These are phyloP conservation scores for Ditylenchus weischeri DNA, from an alignment of 2,888 invertebrate genomes.

Conservation along the genomic window DNA sequence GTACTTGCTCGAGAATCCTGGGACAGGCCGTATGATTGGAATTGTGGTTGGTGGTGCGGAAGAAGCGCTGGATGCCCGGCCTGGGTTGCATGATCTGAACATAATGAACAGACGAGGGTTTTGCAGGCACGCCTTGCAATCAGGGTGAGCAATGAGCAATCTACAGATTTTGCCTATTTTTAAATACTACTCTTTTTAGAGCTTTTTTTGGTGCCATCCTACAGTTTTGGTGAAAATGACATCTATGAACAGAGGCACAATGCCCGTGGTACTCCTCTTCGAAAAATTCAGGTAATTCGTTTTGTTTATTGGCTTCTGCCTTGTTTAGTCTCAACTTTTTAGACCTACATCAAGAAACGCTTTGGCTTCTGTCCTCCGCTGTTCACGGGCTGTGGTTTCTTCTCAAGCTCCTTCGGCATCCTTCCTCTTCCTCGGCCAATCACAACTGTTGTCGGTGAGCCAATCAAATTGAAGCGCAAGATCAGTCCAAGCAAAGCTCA, in stretches of 20 bases:
- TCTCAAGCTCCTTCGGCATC: constrained; percentile 83
- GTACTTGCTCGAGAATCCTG: constrained; percentile 42
- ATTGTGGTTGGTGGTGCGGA: constrained; percentile 84
- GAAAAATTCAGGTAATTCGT: constrained; percentile 36
- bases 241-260: constrained; percentile 49
- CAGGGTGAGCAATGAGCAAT: constrained; percentile 28
- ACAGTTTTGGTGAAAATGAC: constrained; percentile 62
- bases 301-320: too few relatives aligned
- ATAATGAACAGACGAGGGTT: constrained; percentile 42
- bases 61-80: constrained; percentile 75
- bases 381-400: constrained; percentile 71
- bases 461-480: constrained; percentile 74
- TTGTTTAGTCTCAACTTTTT: neutral
- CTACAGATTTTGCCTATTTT: neutral
- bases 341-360: constrained; percentile 41
- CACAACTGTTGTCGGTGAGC: constrained; percentile 71
- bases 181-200: constrained; percentile 34
- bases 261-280: constrained; percentile 40
- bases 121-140: constrained; percentile 48
- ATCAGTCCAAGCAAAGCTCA: constrained; percentile 73
- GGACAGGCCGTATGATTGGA: constrained; percentile 65
- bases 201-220: constrained; percentile 60
- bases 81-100: constrained; percentile 60
- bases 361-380: constrained; percentile 61
- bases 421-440: constrained; percentile 78